Percentiles rank a stretch among this genome's conserved stretches.
These are phyloP conservation scores for Brachionus manjavacas DNA, from an alignment of 1,140 invertebrate genomes.

Conservation along the genomic window DNA sequence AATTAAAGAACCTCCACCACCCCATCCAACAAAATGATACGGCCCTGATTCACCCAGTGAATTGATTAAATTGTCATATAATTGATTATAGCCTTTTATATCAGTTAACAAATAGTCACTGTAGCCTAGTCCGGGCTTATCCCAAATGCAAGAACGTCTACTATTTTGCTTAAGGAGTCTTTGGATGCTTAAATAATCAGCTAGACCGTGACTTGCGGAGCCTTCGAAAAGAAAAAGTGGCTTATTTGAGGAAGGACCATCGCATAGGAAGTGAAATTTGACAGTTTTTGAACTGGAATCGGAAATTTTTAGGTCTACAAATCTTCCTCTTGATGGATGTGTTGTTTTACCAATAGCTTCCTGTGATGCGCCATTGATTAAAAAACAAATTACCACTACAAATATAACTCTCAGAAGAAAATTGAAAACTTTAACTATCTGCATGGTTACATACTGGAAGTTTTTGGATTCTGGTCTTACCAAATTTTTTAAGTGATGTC, in stretches of 20 bases:
- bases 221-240: conserved; percentile 36
- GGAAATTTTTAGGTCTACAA: background rate
- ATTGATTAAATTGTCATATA: conserved; percentile 17
- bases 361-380: background rate
- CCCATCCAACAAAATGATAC: conserved; percentile 18
- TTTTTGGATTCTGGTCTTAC: background rate
- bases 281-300: background rate
- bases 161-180: background rate
- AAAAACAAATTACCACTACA: background rate
- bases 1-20: background rate
- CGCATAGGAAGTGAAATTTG: conserved; percentile 32
- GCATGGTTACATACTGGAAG: background rate
- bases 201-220: conserved; percentile 10
- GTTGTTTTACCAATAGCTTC: background rate
- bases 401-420: background rate
- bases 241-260: background rate
- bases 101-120: conserved; percentile 30
- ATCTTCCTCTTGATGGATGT: conserved; percentile 27
- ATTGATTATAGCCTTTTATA: background rate
- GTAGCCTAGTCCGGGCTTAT: conserved; percentile 30
- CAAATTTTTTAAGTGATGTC: background rate
- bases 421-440: background rate
- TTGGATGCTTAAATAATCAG: conserved; percentile 27
- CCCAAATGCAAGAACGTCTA: conserved; percentile 38
- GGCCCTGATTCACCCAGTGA: background rate